Evolutionary conservation across 2,797 vertebrate species (phyloP).

Genomic region (Gouania willdenowi): DNA sequence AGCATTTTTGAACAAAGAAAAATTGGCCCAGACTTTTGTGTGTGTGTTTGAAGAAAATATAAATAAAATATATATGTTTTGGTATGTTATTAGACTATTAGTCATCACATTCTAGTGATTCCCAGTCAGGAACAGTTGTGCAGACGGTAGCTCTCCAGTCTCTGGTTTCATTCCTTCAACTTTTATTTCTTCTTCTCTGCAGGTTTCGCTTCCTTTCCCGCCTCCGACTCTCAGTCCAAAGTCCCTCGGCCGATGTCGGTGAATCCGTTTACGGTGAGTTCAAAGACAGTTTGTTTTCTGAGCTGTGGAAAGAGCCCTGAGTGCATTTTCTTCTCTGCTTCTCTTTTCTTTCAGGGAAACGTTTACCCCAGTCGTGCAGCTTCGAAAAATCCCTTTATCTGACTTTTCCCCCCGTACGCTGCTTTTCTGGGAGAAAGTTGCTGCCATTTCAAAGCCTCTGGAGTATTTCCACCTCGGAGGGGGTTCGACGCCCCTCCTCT

Average conservation of each 20-base stretch:
- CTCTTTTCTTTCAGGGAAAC: slow-evolving; percentile 70
- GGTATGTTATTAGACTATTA: no score
- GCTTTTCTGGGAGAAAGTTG: slow-evolving; percentile 53
- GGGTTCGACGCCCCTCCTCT: slow-evolving; percentile 8
- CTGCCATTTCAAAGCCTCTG: slow-evolving; percentile 70
- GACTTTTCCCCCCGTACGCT: slow-evolving; percentile 35
- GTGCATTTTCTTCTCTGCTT: slow-evolving; percentile 21
- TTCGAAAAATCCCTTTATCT: slow-evolving; percentile 81
- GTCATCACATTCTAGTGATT: no score
- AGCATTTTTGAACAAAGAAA: no score
- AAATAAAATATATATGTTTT: no score
- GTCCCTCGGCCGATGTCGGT: slow-evolving; percentile 75
- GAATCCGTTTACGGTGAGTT: slow-evolving; percentile 81
- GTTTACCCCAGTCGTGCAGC: slow-evolving; percentile 77
- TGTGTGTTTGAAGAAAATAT: no score
- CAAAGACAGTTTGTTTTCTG: slow-evolving; percentile 1
- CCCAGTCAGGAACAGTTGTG: no score
- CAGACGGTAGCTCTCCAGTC: no score
- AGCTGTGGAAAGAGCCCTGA: slow-evolving; percentile 1
- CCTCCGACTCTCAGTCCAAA: slow-evolving; percentile 67
- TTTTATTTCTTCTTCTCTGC: not conserved
- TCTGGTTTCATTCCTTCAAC: no score
- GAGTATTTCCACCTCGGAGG: slow-evolving; percentile 53
- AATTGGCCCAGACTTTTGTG: no score
- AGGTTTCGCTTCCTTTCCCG: slow-evolving; percentile 74